A percentile compares a stretch with the other conserved stretches of the same genome.
phyloP scores from a whole-genome alignment of 1,140 invertebrate species.

The Temnothorax curvispinosus region DNA sequence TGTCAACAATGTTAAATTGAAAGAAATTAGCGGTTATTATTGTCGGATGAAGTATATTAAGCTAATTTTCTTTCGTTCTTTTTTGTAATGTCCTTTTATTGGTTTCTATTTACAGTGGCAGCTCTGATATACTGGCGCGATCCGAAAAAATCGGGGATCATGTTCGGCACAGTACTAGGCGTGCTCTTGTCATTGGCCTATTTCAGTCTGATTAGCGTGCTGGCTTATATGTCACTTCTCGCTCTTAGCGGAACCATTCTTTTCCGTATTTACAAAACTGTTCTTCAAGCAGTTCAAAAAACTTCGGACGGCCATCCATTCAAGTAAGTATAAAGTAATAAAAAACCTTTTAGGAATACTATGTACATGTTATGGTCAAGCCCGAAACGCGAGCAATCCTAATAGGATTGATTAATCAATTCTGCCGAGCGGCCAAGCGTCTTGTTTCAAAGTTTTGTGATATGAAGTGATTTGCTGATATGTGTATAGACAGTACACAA shows the following conservation, averaged over 20 bases:
- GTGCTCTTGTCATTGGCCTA: conserved; percentile 96
- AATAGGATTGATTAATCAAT: no score
- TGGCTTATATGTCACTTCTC: conserved; percentile 95
- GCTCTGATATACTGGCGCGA: conserved; percentile 99
- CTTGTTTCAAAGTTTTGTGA: no score
- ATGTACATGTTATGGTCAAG: background rate
- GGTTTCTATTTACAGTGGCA: conserved; percentile 91
- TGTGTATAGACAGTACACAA: no score
- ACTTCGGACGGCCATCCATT: conserved; percentile 98
- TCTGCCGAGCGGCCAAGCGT: no score
- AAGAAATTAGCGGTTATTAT: background rate
- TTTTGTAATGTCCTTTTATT: background rate
- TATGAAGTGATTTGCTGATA: no score
- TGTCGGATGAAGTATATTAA: background rate
- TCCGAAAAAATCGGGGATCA: conserved; percentile 96
- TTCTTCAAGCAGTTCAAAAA: conserved; percentile 98
- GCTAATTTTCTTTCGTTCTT: background rate
- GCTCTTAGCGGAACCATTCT: conserved; percentile 93
- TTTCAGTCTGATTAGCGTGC: conserved; percentile 97
- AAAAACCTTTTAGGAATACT: background rate
- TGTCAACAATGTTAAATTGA: background rate
- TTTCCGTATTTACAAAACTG: conserved; percentile 98
- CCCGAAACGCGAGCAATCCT: no score
- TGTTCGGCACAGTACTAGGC: conserved; percentile 94
- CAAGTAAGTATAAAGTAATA: conserved; percentile 90